A percentile compares a stretch with the other conserved stretches of the same genome.
phyloP scores from a whole-genome alignment of 2,113 vertebrate species.

The Irena cyanogastra region DNA sequence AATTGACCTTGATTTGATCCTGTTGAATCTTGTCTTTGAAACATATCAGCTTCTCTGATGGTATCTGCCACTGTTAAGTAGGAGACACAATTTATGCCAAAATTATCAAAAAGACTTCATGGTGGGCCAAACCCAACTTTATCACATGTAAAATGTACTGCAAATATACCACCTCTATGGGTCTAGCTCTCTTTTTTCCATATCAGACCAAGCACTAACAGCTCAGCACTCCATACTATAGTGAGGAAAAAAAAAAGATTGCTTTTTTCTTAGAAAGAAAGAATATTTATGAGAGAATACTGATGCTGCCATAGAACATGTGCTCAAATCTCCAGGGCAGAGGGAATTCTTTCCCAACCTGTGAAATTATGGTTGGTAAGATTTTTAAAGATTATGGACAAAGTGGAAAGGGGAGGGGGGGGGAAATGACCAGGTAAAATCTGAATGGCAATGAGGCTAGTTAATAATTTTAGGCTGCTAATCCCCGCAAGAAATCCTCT shows the following conservation, averaged over 20 bases:
- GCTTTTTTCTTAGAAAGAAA: background rate
- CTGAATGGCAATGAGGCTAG: slow-evolving; percentile 46
- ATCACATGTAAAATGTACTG: background rate
- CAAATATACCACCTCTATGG: background rate
- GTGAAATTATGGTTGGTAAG: slow-evolving; percentile 19
- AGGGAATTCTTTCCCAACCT: slow-evolving; percentile 26
- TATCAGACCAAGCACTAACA: background rate
- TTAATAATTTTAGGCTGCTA: slow-evolving; percentile 72
- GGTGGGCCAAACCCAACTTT: background rate
- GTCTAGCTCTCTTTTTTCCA: background rate
- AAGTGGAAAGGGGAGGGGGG: background rate
- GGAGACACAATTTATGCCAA: background rate
- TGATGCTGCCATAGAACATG: background rate
- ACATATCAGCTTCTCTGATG: background rate
- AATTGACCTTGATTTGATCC: background rate
- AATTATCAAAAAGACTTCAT: background rate
- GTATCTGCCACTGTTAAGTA: background rate
- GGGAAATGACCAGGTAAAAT: background rate
- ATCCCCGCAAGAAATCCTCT: slow-evolving; percentile 60
- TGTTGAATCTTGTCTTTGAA: background rate
- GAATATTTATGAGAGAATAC: background rate
- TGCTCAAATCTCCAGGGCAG: background rate
- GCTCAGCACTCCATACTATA: background rate
- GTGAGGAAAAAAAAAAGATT: accelerated
- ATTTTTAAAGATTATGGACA: slow-evolving; percentile 37